Percentiles rank a stretch among this genome's conserved stretches.
phyloP scores from a whole-genome alignment of 92 coral and sea anemone species.

The Actinostola sp. region DNA sequence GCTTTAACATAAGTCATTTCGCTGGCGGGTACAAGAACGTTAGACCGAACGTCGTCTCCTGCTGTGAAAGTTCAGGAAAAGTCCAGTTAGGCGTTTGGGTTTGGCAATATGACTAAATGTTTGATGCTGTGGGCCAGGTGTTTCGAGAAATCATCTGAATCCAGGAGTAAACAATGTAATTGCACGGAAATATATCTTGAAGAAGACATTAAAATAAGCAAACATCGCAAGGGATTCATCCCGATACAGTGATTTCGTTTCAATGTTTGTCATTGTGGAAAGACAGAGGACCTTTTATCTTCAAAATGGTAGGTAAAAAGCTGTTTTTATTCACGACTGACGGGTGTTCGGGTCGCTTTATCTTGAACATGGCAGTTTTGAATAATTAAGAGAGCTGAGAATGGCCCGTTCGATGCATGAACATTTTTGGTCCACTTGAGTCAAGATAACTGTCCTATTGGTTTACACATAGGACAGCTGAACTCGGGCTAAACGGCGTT shows the following conservation, averaged over 20 bases:
- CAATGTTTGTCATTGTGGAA: conserved; percentile 46
- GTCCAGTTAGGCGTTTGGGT: not conserved
- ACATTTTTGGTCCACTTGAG: conserved; percentile 30
- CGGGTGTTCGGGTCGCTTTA: conserved; percentile 22
- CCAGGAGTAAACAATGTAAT: conserved; percentile 89
- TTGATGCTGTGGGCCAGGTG: conserved; percentile 67
- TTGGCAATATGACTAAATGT: conserved; percentile 1
- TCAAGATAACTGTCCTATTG: conserved; percentile 27
- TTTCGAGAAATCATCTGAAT: conserved; percentile 61
- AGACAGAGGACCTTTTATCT: conserved; percentile 22
- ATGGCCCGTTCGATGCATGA: conserved; percentile 24
- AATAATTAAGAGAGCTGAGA: conserved; percentile 42
- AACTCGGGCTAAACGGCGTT: conserved; percentile 11
- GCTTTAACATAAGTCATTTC: conserved; percentile 35
- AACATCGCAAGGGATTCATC: conserved; percentile 76
- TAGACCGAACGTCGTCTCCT: not conserved
- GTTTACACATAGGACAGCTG: conserved; percentile 39
- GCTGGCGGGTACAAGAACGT: conserved; percentile 12
- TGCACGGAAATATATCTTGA: conserved; percentile 89
- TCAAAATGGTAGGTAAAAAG: conserved; percentile 23
- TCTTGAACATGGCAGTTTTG: conserved; percentile 26
- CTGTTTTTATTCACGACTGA: conserved; percentile 16
- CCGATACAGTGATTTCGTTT: conserved; percentile 51
- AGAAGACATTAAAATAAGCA: conserved; percentile 89
- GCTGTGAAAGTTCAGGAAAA: conserved; percentile 23